A percentile compares a stretch with the other conserved stretches of the same genome.
Conservation (phyloP, 1,140 invertebrate species). For the Drosophila nigrodunni region DNA sequence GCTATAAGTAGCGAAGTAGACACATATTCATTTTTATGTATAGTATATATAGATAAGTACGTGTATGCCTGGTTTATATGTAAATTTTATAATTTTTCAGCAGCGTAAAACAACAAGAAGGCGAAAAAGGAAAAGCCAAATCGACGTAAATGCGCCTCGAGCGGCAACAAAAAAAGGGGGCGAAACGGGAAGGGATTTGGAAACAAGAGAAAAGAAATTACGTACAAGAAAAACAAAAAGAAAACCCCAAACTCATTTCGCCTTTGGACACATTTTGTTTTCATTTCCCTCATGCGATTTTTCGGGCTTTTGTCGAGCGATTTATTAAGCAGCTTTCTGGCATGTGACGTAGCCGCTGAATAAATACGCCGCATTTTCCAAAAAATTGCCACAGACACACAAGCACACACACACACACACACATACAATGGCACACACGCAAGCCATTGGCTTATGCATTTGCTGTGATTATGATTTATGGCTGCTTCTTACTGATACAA, state of each 20-base stretch:
- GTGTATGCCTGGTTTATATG: conserved; percentile 47
- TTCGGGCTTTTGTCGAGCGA: conserved; percentile 40
- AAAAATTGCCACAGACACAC: conserved; percentile 51
- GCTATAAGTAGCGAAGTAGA: conserved; percentile 68
- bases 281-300: conserved; percentile 70
- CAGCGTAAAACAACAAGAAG: conserved; percentile 21
- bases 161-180: conserved; percentile 30
- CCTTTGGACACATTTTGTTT: conserved; percentile 58
- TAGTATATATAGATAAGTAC: conserved; percentile 42
- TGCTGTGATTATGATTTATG: conserved; percentile 55
- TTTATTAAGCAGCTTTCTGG: conserved; percentile 60
- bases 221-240: conserved; percentile 49
- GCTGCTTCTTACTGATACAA: conserved; percentile 17
- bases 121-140: conserved; percentile 41
- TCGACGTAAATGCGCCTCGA: conserved; percentile 76
- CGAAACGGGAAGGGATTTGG: neutral
- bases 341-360: conserved; percentile 50
- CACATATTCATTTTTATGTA: conserved; percentile 35
- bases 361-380: conserved; percentile 56
- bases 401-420: neutral
- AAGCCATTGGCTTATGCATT: conserved; percentile 36
- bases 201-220: conserved; percentile 20
- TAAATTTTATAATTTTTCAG: conserved; percentile 72
- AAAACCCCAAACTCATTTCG: conserved; percentile 54
- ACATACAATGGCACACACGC: conserved; percentile 6